Evolutionary conservation across 2,888 invertebrate genomes (phyloP).

Genomic region (Xestia sexstrigata): DNA sequence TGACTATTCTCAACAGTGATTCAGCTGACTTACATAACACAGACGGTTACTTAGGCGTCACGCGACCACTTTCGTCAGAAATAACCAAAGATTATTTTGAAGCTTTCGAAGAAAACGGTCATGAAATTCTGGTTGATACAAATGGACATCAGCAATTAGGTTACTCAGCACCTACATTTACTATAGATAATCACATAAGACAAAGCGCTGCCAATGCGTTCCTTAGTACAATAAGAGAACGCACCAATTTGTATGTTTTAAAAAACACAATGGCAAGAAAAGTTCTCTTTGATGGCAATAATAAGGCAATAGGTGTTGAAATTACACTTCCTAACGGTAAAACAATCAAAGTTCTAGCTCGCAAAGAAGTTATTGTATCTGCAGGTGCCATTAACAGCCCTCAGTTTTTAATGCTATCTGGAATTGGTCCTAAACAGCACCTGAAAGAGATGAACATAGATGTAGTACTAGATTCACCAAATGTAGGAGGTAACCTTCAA

Average conservation of each 20-base stretch:
- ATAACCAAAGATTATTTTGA: constrained; percentile 75
- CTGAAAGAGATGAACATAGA: constrained; percentile 68
- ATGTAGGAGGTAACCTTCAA: constrained; percentile 52
- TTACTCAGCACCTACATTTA: constrained; percentile 65
- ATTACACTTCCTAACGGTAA: constrained; percentile 53
- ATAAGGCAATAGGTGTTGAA: constrained; percentile 71
- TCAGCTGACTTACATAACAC: constrained; percentile 72
- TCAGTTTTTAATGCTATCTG: constrained; percentile 76
- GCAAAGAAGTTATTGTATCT: constrained; percentile 74
- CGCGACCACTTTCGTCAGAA: constrained; percentile 69
- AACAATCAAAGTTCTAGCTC: constrained; percentile 56
- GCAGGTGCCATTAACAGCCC: constrained; percentile 76
- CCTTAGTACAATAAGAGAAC: constrained; percentile 65
- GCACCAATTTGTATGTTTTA: constrained; percentile 70
- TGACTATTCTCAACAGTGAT: constrained; percentile 63
- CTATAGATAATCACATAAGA: constrained; percentile 63
- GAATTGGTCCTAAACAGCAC: constrained; percentile 73
- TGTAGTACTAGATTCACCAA: constrained; percentile 53
- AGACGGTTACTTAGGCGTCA: constrained; percentile 67
- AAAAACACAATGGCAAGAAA: constrained; percentile 71
- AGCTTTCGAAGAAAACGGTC: constrained; percentile 71
- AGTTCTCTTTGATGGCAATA: constrained; percentile 66
- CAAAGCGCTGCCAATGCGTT: constrained; percentile 72
- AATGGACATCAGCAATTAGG: constrained; percentile 72
- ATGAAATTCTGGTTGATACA: constrained; percentile 67